Evolutionary conservation across 2,113 vertebrate genomes (phyloP).

Genomic region (Chloropsis hardwickii): DNA sequence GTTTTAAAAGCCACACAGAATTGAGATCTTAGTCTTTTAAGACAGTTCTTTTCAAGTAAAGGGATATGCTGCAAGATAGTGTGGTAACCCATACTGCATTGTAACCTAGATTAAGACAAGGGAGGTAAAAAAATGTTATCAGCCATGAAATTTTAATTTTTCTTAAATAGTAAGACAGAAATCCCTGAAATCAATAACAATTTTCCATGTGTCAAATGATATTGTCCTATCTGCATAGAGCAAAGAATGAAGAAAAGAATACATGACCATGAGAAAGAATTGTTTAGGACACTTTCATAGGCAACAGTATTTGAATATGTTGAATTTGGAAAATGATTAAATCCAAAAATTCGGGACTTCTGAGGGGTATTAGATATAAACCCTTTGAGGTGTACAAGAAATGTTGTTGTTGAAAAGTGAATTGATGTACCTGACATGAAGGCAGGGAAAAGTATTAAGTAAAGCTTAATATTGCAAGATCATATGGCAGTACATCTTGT

Average conservation of each 20-base stretch:
- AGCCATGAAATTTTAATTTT: neutral
- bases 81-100: neutral
- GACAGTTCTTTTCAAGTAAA: neutral
- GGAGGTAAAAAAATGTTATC: neutral
- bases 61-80: neutral
- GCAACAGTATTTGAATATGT: neutral
- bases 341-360: neutral
- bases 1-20: neutral
- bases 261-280: neutral
- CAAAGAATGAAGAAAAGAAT: neutral
- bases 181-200: neutral
- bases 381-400: neutral
- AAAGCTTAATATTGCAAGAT: neutral
- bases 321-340: neutral
- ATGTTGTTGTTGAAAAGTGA: accelerated
- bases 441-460: neutral
- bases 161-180: neutral
- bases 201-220: neutral
- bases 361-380: neutral
- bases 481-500: neutral
- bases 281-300: neutral
- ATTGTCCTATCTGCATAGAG: neutral
- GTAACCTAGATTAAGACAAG: neutral
- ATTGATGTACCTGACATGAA: neutral
- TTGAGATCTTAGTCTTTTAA: neutral